Evolutionary conservation across 35 echinoderm and acorn worm species (phyloP), one percentile per base, ranked within the genome.

Genomic region (Apostichopus californicus): DNA sequence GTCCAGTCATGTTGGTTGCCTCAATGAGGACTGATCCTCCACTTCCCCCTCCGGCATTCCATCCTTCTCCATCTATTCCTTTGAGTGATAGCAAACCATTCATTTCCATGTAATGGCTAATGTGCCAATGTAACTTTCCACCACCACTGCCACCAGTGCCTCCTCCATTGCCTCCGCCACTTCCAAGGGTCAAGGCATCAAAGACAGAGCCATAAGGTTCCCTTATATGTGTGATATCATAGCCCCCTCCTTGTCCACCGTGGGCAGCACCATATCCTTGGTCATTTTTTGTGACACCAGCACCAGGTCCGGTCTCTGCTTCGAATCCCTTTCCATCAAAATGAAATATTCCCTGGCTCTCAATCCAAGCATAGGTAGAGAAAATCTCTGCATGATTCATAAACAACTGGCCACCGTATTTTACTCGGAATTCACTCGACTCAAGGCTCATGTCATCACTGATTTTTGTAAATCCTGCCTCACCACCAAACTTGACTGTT

Each of bases 341-440:
- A 87, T 98, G 96, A 77, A 98, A 98, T 15, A 95, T 80, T 56
- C 96, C 96, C 28, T 95, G 72, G 73, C 94, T 95, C 75, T 98
- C 96, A 46, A 98, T 53, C 96, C 96, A 98, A 25, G 92, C 96
- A 98, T 93, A 98, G 0, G 96, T 91, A 20, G 96, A 98, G 75
- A 90, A 93, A 80, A 98, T 81, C 58, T 91, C 89, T 58, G 77
- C 96, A 91, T 95, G 93, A 63, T 98, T 98, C 94, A 98, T 91
- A 64, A 92, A 98, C 24, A 98, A 60, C 65, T 90, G 80, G 5
- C 92, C 96, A 57, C 90, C 86, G 73, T 98, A 98, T 77, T 98
- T 92, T 9, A 98, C 94, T 24, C 94, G 79, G 9, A 98, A 60
- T 80, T 98, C 96, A 93, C 93, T 95, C 63, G 91, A 98, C 57